These are phyloP conservation scores for Gallinago jamesoni DNA, from an alignment of 2,113 vertebrate species.

Conservation along the genomic window DNA sequence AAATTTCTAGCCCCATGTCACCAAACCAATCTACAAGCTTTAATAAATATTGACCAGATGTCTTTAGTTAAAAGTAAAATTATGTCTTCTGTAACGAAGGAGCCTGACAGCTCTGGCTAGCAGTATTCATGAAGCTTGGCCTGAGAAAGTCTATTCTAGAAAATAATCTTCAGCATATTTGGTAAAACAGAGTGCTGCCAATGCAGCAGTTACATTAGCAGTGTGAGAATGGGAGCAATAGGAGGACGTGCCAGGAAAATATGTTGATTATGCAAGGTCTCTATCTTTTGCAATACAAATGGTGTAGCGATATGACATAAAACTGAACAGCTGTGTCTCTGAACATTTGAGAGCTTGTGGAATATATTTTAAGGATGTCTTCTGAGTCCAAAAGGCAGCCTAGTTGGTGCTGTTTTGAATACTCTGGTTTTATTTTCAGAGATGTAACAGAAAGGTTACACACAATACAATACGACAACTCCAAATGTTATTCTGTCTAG, in stretches of 20 bases:
- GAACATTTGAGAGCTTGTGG: neutral
- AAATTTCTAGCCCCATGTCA: neutral
- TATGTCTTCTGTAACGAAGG: neutral
- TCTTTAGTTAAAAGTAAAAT: neutral
- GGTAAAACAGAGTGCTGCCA: conserved; percentile 15
- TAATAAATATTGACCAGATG: neutral
- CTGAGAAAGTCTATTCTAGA: neutral
- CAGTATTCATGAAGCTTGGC: neutral
- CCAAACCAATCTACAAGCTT: neutral
- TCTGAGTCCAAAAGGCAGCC: neutral
- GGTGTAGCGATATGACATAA: conserved; percentile 19
- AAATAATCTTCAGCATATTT: neutral
- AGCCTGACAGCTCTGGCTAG: neutral
- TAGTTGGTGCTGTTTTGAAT: neutral
- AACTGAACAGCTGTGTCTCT: conserved; percentile 14
- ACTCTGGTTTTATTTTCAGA: conserved; percentile 18
- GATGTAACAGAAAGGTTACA: neutral
- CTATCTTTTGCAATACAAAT: conserved; percentile 24
- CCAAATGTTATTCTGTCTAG: neutral
- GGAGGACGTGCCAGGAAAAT: conserved; percentile 5
- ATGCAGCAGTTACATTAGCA: neutral
- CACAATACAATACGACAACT: neutral
- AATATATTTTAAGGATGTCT: conserved; percentile 16
- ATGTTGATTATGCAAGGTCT: conserved; percentile 20
- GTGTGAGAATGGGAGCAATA: neutral